Conservation (phyloP, 2,888 invertebrate species). For the Callimorpha dominula region DNA sequence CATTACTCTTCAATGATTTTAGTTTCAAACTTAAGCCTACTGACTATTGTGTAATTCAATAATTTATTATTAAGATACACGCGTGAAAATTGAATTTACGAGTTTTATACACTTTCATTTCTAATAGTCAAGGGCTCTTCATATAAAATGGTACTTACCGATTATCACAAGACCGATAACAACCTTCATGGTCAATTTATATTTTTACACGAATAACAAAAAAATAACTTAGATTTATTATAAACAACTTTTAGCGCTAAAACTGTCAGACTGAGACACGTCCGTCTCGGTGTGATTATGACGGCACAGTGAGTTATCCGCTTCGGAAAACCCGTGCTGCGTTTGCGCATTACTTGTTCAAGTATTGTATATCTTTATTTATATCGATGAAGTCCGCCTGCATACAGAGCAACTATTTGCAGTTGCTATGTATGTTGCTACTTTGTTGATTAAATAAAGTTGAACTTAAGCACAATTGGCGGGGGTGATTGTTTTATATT, state of each 20-base stretch:
- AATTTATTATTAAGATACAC: background rate
- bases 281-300: constrained; percentile 15
- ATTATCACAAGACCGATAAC: constrained; percentile 59
- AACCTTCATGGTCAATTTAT: constrained; percentile 64
- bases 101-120: background rate
- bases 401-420: background rate
- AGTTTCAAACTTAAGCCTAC: no score
- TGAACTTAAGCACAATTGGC: no score
- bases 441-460: no score
- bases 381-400: constrained; percentile 6
- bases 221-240: constrained; percentile 28
- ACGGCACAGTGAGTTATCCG: constrained; percentile 18
- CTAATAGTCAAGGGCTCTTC: background rate
- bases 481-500: no score
- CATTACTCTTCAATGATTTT: no score
- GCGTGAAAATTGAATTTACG: background rate
- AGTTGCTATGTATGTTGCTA: no score
- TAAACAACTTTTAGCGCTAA: background rate
- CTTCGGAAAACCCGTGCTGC: constrained; percentile 24
- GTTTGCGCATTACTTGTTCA: constrained; percentile 34
- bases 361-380: constrained; percentile 29
- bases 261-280: constrained; percentile 4
- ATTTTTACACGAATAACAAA: constrained; percentile 9
- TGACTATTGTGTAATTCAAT: background rate
- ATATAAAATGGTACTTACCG: constrained; percentile 61